Evolutionary conservation across 2,888 invertebrate genomes (phyloP).

Genomic region (Odontocolon sp.): DNA sequence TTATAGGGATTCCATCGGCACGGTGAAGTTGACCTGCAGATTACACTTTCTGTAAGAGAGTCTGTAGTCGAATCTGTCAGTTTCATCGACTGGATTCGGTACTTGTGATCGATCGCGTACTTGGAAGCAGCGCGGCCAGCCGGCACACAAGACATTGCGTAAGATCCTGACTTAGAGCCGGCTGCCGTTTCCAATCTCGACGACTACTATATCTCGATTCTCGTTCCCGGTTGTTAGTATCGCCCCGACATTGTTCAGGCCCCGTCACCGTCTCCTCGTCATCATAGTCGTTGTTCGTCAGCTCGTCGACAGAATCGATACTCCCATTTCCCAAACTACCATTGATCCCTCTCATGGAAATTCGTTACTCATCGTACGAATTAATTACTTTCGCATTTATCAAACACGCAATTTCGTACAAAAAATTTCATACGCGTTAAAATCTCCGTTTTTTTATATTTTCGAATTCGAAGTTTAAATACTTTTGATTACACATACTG

Average conservation of each 20-base stretch:
- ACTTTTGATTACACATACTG: no score
- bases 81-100: neutral
- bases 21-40: no score
- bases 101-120: conserved; percentile 42
- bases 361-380: no score
- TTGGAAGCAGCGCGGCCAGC: conserved; percentile 52
- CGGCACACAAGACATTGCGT: conserved; percentile 62
- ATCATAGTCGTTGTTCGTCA: conserved; percentile 5
- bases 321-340: conserved; percentile 48
- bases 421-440: no score
- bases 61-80: no score
- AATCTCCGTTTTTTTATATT: no score
- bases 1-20: no score
- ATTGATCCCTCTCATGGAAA: no score
- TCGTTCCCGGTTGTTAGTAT: conserved; percentile 68
- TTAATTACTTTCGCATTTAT: no score
- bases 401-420: no score
- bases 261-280: neutral
- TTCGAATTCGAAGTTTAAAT: no score
- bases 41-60: no score
- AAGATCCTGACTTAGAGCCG: conserved; percentile 65
- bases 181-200: conserved; percentile 38
- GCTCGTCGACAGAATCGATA: conserved; percentile 45
- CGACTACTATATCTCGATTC: conserved; percentile 62
- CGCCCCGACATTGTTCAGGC: conserved; percentile 65